Evolutionary conservation across 2,888 invertebrate genomes (phyloP), one percentile per base, ranked within the genome.

Genomic region (Ptychoptera albimana): DNA sequence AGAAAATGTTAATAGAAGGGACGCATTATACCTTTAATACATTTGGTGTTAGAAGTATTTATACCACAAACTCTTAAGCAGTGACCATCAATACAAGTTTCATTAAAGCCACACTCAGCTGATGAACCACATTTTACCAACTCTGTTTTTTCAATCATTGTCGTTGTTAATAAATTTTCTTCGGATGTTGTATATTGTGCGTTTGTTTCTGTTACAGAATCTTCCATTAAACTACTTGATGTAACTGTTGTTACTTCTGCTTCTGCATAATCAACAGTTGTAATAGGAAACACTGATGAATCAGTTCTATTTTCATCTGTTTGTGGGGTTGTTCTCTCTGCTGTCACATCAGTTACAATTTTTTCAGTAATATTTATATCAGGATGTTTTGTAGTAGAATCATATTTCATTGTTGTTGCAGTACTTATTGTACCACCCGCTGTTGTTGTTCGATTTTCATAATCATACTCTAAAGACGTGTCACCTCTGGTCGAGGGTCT

Each of bases 21-120:
- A 42, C 42, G 8, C 31, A 29, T 15, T 41, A 58, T 65, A 65
- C 65, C 65, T 65, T 64, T 54, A 49, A 58, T 53, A 55, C 60
- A 60, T 53, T 57, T 53, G 54, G 44, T 48, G 50, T 51, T 52
- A 48, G 49, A 49, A 49, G 46, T 48, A 46, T 50, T 52, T 38
- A 52, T 49, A 47, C 51, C 50, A 49, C 55, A 52, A 46, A 55
- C 51, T 53, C 53, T 50, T 51, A 59, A 61, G 60, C 73, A 77
- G 57, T 63, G 63, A 54, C 70, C 70, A 57, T 66, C 64, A 52
- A 70, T 63, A 62, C 79, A 80, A 50, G 70, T 69, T 63, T 79
- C 74, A 52, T 67, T 67, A 53, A 66, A 60, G 52, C 66, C 66
- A 61, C 80, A 80, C 57, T 79, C 75, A 55, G 64, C 64, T 61